Conservation (phyloP, 1,140 invertebrate species). For the Hyphantria cunea region DNA sequence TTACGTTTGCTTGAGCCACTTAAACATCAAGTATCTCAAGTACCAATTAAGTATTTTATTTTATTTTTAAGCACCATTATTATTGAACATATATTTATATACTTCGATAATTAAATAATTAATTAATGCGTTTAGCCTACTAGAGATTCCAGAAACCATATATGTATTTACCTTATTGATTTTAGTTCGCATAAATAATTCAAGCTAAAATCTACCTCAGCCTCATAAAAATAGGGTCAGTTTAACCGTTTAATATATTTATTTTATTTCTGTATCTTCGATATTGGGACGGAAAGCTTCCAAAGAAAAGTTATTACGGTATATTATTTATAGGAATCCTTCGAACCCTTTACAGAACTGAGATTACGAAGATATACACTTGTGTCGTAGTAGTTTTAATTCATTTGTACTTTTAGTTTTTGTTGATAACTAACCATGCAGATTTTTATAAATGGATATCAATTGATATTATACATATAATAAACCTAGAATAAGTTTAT, state of each 20-base stretch:
- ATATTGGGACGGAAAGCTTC: not conserved
- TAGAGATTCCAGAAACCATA: not conserved
- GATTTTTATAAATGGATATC: no score
- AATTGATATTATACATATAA: no score
- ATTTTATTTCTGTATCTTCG: constrained; percentile 11
- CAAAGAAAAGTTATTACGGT: constrained; percentile 9
- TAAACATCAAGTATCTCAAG: no score
- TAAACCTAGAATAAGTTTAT: no score
- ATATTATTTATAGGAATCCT: not conserved
- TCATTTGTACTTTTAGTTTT: no score
- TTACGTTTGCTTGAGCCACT: no score
- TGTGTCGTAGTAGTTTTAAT: no score
- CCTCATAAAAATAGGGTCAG: constrained; percentile 22
- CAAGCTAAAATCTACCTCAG: constrained; percentile 4
- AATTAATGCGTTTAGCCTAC: not conserved
- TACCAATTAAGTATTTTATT: no score
- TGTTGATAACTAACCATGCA: no score
- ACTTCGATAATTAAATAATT: no score
- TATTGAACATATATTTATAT: no score
- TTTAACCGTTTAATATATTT: constrained; percentile 19
- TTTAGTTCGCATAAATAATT: constrained; percentile 13
- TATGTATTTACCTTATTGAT: constrained; percentile 9
- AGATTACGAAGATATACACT: not conserved
- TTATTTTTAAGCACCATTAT: no score
- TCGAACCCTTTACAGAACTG: not conserved